Conservation (phyloP, 92 coral and sea anemone genomes). For the Epizoanthus scotinus region DNA sequence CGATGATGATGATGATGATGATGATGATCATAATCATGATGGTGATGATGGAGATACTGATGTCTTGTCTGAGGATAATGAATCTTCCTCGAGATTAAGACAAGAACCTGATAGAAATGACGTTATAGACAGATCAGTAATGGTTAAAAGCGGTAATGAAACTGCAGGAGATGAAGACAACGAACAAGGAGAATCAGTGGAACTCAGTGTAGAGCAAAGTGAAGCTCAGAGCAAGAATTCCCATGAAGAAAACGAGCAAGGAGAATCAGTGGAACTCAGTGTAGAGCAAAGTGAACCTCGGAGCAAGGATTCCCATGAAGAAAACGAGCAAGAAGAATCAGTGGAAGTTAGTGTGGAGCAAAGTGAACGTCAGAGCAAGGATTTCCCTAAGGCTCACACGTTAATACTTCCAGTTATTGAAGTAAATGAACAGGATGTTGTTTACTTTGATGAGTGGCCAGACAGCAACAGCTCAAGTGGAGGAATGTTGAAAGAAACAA, state of each 20-base stretch:
- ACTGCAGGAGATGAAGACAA: too few relatives aligned
- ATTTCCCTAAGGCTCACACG: neutral
- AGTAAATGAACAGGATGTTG: neutral
- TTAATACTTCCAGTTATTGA: neutral
- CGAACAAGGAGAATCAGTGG: too few relatives aligned
- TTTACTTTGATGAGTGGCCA: slow-evolving; percentile 12
- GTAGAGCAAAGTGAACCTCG: too few relatives aligned
- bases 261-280: too few relatives aligned
- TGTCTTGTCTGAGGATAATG: neutral
- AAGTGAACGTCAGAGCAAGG: too few relatives aligned
- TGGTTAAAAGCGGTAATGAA: too few relatives aligned
- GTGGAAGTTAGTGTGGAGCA: too few relatives aligned
- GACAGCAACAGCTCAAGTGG: neutral
- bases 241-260: too few relatives aligned
- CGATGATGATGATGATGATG: neutral
- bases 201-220: too few relatives aligned
- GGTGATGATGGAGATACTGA: neutral
- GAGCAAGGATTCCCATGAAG: too few relatives aligned
- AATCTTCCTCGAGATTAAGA: neutral
- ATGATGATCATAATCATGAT: neutral
- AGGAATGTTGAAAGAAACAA: neutral
- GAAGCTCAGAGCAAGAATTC: too few relatives aligned
- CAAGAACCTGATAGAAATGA: neutral
- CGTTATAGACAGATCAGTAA: neutral
- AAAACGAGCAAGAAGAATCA: too few relatives aligned